A percentile compares a stretch with the other conserved stretches of the same genome.
Evolutionary conservation across 2,113 vertebrate genomes (phyloP).

Genomic region (Saguinus imperator): DNA sequence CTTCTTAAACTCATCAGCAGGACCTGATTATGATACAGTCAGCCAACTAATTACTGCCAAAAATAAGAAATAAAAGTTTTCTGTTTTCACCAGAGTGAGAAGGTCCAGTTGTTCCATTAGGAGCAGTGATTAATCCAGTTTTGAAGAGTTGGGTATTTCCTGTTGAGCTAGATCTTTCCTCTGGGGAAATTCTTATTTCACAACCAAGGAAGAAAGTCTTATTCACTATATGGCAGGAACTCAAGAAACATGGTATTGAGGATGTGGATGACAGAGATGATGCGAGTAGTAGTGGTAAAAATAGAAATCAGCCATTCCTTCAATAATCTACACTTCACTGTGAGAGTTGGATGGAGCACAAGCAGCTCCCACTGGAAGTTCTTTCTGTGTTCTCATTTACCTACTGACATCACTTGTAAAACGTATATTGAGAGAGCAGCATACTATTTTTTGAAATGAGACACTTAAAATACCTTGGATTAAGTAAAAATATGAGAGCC

Average conservation of each 20-base stretch:
- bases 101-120: background rate
- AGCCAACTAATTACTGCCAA: background rate
- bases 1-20: background rate
- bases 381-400: background rate
- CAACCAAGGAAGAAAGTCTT: background rate
- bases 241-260: background rate
- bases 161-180: background rate
- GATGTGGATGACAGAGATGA: background rate
- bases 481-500: background rate
- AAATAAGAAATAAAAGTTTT: background rate
- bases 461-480: background rate
- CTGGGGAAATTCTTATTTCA: background rate
- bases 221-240: background rate
- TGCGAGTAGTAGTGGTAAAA: rapidly evolving
- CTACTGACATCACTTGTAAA: background rate
- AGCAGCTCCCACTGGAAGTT: background rate
- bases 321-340: rapidly evolving
- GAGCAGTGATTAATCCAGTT: background rate
- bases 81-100: background rate
- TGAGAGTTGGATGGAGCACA: rapidly evolving
- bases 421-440: background rate
- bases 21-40: background rate
- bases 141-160: background rate
- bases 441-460: background rate
- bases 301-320: background rate